A percentile compares a stretch with the other conserved stretches of the same genome.
Evolutionary conservation across 2,797 vertebrate species (phyloP).

Genomic region (Spea hammondii): DNA sequence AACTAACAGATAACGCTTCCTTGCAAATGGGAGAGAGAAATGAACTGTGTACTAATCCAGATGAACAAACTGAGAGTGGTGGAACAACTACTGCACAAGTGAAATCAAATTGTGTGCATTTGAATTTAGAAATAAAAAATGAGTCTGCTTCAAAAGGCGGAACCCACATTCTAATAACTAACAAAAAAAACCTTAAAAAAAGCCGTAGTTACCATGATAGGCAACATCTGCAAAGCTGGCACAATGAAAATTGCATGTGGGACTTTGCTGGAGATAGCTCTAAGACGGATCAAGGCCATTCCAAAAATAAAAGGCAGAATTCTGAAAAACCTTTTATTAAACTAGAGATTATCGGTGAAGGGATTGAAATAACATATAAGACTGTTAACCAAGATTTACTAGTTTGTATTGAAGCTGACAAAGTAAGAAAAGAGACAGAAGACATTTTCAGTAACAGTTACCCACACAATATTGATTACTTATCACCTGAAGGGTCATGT

Average conservation of each 20-base stretch:
- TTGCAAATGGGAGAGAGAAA: slow-evolving; percentile 61
- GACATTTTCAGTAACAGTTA: slow-evolving; percentile 33
- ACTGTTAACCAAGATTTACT: slow-evolving; percentile 56
- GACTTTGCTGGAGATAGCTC: slow-evolving; percentile 27
- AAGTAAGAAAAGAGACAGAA: slow-evolving; percentile 25
- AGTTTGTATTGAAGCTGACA: slow-evolving; percentile 59
- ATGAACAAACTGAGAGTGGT: slow-evolving; percentile 41
- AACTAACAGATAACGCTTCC: slow-evolving; percentile 66
- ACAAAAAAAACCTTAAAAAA: slow-evolving; percentile 58
- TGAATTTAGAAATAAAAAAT: slow-evolving; percentile 76
- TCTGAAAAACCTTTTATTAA: slow-evolving; percentile 58
- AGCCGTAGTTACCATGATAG: slow-evolving; percentile 41
- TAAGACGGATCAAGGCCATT: slow-evolving; percentile 28
- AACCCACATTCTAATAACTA: slow-evolving; percentile 59
- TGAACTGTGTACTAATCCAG: slow-evolving; percentile 52
- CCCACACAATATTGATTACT: slow-evolving; percentile 57
- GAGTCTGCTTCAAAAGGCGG: slow-evolving; percentile 57
- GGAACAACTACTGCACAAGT: slow-evolving; percentile 69
- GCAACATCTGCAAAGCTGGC: slow-evolving; percentile 49
- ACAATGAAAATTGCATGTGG: slow-evolving; percentile 33
- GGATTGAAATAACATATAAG: slow-evolving; percentile 60
- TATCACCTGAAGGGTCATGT: slow-evolving; percentile 54
- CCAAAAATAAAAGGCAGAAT: slow-evolving; percentile 49
- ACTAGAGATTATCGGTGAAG: slow-evolving; percentile 63
- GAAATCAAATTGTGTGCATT: slow-evolving; percentile 59